A percentile compares a stretch with the other conserved stretches of the same genome.
Evolutionary conservation across 1,140 invertebrate species (phyloP).

Genomic region (Cotesia typhae): DNA sequence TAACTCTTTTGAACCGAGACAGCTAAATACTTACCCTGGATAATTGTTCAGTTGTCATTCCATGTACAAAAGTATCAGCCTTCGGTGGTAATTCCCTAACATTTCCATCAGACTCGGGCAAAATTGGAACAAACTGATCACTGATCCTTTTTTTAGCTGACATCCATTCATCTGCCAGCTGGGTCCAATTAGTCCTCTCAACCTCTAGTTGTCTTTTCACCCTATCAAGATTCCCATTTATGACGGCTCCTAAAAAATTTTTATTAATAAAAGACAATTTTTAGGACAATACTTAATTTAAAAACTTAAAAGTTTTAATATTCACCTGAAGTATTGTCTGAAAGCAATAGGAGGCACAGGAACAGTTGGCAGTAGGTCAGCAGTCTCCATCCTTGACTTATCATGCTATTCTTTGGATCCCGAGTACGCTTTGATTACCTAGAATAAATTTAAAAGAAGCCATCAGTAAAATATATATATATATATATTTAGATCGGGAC

Average conservation of each 20-base stretch:
- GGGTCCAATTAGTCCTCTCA: conserved; percentile 40
- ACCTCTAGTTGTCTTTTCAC: conserved; percentile 39
- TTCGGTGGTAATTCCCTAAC: conserved; percentile 32
- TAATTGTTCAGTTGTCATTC: conserved; percentile 27
- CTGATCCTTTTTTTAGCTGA: conserved; percentile 36
- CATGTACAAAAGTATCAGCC: conserved; percentile 6
- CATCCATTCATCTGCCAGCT: conserved; percentile 41
- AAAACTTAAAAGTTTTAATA: conserved; percentile 2
- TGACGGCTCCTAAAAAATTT: conserved; percentile 24
- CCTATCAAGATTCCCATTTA: conserved; percentile 30
- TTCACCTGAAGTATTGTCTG: conserved; percentile 36
- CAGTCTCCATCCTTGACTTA: conserved; percentile 38
- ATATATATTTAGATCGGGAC: background rate
- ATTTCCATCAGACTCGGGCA: conserved; percentile 15
- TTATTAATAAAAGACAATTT: background rate
- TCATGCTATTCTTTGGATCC: conserved; percentile 38
- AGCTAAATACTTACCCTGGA: conserved; percentile 19
- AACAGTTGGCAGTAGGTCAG: conserved; percentile 19
- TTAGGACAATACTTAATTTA: background rate
- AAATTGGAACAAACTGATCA: conserved; percentile 30
- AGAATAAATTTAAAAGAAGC: conserved; percentile 22
- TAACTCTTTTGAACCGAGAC: background rate
- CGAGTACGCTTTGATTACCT: conserved; percentile 14
- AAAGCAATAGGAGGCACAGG: conserved; percentile 31
- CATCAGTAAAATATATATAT: background rate